Conservation (phyloP, 2,797 vertebrate species). For the Acanthurus lineatus region DNA sequence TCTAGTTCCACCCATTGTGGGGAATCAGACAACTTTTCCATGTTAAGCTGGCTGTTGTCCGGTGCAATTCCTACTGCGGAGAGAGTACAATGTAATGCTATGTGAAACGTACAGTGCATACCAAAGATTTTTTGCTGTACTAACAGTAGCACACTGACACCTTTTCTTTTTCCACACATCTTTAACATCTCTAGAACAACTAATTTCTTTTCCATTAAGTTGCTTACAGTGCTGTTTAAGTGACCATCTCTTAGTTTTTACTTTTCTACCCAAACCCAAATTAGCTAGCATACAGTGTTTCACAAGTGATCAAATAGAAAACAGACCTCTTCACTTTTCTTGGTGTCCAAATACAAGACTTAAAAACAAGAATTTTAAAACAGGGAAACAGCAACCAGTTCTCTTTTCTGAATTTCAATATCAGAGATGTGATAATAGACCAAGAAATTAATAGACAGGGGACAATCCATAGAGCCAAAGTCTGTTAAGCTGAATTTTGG, state of each 20-base stretch:
- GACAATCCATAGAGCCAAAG: neutral
- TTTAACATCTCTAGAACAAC: neutral
- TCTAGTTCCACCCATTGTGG: slow-evolving; percentile 16
- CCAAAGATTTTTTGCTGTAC: slow-evolving; percentile 83
- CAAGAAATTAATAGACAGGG: neutral
- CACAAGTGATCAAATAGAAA: neutral
- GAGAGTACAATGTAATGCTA: slow-evolving; percentile 62
- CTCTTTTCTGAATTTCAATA: neutral
- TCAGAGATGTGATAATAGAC: neutral
- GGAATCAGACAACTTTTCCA: slow-evolving; percentile 18
- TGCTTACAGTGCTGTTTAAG: slow-evolving; percentile 4
- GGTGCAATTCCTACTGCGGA: slow-evolving; percentile 40
- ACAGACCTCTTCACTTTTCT: neutral
- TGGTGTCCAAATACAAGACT: neutral
- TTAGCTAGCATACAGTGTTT: neutral
- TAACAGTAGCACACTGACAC: slow-evolving; percentile 62
- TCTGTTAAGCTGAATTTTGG: neutral
- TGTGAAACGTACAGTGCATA: slow-evolving; percentile 70
- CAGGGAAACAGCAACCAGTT: neutral
- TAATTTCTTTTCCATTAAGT: neutral
- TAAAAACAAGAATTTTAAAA: neutral
- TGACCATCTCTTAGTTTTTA: slow-evolving; percentile 13
- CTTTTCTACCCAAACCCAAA: slow-evolving; percentile 37
- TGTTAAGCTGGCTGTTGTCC: slow-evolving; percentile 30
- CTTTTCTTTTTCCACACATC: slow-evolving; percentile 13